A percentile compares a stretch with the other conserved stretches of the same genome.
These are phyloP conservation scores for Diloba caeruleocephala DNA, from an alignment of 2,888 invertebrate species.

Conservation along the genomic window DNA sequence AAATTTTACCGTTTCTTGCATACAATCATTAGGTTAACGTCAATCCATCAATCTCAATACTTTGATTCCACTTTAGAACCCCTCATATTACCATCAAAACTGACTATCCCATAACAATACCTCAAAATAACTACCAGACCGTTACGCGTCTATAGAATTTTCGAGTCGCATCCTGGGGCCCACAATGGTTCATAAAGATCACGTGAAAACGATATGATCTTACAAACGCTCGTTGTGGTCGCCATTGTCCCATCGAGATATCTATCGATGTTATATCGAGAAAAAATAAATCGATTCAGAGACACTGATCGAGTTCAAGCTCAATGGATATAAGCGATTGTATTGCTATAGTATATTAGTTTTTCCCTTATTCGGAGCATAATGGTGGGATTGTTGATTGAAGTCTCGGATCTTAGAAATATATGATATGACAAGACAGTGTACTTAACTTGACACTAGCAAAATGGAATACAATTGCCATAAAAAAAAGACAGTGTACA, in stretches of 20 bases:
- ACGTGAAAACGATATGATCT: slow-evolving; percentile 80
- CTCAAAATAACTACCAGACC: slow-evolving; percentile 56
- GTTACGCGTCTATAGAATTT: slow-evolving; percentile 69
- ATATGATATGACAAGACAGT: not conserved
- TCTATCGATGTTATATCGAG: slow-evolving; percentile 71
- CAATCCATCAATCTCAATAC: slow-evolving; percentile 41
- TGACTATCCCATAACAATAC: slow-evolving; percentile 43
- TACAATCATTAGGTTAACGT: slow-evolving; percentile 38
- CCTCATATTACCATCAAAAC: slow-evolving; percentile 36
- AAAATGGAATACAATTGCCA: no score
- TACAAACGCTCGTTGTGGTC: slow-evolving; percentile 77
- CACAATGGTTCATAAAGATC: slow-evolving; percentile 78
- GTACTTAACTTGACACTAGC: no score
- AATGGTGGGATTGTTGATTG: slow-evolving; percentile 43
- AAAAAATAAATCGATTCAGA: slow-evolving; percentile 71
- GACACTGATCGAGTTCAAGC: slow-evolving; percentile 61
- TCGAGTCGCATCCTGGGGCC: slow-evolving; percentile 71
- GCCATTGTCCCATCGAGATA: slow-evolving; percentile 74
- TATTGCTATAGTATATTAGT: slow-evolving; percentile 50
- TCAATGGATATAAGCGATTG: slow-evolving; percentile 47
- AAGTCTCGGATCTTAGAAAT: slow-evolving; percentile 5
- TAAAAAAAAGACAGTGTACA: no score
- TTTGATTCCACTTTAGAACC: slow-evolving; percentile 12
- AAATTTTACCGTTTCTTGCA: slow-evolving; percentile 37
- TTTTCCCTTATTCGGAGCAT: slow-evolving; percentile 47